Evolutionary conservation across 2,888 invertebrate genomes (phyloP).

Genomic region (Hyposoter didymator): DNA sequence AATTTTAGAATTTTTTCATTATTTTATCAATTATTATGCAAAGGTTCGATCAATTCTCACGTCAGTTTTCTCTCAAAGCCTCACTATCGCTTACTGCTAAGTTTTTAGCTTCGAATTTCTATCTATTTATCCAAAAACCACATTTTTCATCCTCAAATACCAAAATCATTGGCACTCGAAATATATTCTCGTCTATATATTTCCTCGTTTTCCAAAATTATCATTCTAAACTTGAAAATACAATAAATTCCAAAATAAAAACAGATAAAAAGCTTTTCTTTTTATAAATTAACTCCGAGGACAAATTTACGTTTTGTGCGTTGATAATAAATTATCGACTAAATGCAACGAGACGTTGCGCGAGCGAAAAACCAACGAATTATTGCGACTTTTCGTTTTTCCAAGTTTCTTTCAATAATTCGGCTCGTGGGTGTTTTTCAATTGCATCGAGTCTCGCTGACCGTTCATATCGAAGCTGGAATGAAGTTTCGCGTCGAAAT

Average conservation of each 20-base stretch:
- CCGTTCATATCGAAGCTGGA: slow-evolving; percentile 49
- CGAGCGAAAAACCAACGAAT: neutral
- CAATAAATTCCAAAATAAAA: slow-evolving; percentile 34
- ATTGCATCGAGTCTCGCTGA: slow-evolving; percentile 19
- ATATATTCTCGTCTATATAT: slow-evolving; percentile 27
- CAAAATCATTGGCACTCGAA: neutral
- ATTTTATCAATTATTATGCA: slow-evolving; percentile 1
- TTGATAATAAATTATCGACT: slow-evolving; percentile 32
- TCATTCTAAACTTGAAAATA: slow-evolving; percentile 10
- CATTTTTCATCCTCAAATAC: neutral
- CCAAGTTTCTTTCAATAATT: neutral
- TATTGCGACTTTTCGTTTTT: neutral
- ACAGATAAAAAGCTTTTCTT: slow-evolving; percentile 1
- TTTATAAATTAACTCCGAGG: neutral
- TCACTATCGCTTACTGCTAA: neutral
- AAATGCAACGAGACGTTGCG: neutral
- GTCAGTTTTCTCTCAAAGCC: neutral
- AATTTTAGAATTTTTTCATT: neutral
- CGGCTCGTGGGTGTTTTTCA: neutral
- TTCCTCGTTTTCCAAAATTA: slow-evolving; percentile 7
- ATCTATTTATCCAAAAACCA: neutral
- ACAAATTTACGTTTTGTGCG: slow-evolving; percentile 37
- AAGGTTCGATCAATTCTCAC: slow-evolving; percentile 2
- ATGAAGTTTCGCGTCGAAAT: slow-evolving; percentile 50
- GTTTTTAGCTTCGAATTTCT: neutral